A percentile compares a stretch with the other conserved stretches of the same genome.
These are phyloP conservation scores for Nomada fucata DNA, from an alignment of 2,888 invertebrate species.

Conservation along the genomic window DNA sequence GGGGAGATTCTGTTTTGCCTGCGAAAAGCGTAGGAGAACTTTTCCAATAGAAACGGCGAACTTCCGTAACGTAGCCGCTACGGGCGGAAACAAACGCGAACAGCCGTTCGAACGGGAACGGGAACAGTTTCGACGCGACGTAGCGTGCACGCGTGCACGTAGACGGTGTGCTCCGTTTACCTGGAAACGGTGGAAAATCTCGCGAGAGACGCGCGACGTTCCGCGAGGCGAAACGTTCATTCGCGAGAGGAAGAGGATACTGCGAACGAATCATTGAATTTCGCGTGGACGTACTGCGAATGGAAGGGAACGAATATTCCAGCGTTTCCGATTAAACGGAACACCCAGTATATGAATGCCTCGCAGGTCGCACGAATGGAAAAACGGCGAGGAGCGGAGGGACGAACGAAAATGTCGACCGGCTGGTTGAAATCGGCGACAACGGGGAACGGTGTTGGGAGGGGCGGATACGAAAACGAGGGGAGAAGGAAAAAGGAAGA, in stretches of 20 bases:
- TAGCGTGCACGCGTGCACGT: constrained; percentile 1
- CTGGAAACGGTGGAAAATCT: background rate
- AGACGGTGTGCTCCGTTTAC: background rate
- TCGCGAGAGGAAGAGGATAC: too few relatives aligned
- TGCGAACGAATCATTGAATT: too few relatives aligned
- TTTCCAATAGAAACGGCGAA: constrained; percentile 48
- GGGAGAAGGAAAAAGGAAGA: background rate
- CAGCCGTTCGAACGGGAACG: constrained; percentile 20
- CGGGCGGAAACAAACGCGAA: constrained; percentile 44
- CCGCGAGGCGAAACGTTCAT: too few relatives aligned
- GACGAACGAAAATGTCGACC: constrained; percentile 43
- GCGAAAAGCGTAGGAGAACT: constrained; percentile 32
- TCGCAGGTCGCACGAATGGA: constrained; percentile 17
- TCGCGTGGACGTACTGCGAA: too few relatives aligned
- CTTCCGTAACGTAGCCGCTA: constrained; percentile 24
- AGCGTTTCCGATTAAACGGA: too few relatives aligned
- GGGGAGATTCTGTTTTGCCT: constrained; percentile 36
- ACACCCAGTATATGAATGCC: too few relatives aligned
- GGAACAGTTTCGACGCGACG: constrained; percentile 25
- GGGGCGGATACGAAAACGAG: background rate
- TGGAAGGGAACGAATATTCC: too few relatives aligned
- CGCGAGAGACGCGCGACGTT: too few relatives aligned
- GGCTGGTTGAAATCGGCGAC: constrained; percentile 46
- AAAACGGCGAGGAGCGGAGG: background rate
- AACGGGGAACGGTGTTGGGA: background rate